These are phyloP conservation scores for Squalus acanthias DNA, from an alignment of 2,797 vertebrate species.

Conservation along the genomic window DNA sequence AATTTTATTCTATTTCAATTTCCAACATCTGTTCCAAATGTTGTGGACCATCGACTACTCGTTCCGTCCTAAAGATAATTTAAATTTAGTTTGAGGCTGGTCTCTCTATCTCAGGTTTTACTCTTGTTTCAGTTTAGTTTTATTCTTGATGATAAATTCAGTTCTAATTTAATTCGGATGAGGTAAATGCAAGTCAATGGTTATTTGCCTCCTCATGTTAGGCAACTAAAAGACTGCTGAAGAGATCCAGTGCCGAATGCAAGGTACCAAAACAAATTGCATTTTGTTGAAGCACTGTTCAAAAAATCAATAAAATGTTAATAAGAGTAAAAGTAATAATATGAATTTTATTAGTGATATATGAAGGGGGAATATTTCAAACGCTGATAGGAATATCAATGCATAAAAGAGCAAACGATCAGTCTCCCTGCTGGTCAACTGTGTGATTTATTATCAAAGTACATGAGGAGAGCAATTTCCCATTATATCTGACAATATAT, in stretches of 20 bases:
- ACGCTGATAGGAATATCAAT: background rate
- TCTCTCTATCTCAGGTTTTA: background rate
- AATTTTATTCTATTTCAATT: background rate
- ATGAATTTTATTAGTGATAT: background rate
- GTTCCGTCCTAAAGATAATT: background rate
- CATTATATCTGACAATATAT: background rate
- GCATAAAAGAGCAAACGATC: background rate
- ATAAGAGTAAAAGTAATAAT: background rate
- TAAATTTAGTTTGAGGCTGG: background rate
- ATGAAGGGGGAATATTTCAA: background rate
- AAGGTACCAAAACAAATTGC: background rate
- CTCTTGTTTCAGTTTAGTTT: background rate
- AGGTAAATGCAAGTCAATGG: background rate
- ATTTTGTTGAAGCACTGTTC: background rate
- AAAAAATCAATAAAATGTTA: constrained; percentile 14
- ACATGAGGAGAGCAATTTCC: too few relatives aligned
- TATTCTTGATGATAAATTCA: background rate
- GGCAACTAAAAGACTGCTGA: background rate
- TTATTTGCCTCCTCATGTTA: background rate
- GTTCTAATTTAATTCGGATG: background rate
- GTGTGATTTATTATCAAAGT: background rate
- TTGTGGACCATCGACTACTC: background rate
- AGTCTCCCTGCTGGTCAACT: background rate
- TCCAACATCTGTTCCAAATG: background rate
- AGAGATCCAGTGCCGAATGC: background rate